Percentiles rank a stretch among this genome's conserved stretches.
Evolutionary conservation across 2,888 invertebrate species (phyloP).

Genomic region (Drosophila anomalata): DNA sequence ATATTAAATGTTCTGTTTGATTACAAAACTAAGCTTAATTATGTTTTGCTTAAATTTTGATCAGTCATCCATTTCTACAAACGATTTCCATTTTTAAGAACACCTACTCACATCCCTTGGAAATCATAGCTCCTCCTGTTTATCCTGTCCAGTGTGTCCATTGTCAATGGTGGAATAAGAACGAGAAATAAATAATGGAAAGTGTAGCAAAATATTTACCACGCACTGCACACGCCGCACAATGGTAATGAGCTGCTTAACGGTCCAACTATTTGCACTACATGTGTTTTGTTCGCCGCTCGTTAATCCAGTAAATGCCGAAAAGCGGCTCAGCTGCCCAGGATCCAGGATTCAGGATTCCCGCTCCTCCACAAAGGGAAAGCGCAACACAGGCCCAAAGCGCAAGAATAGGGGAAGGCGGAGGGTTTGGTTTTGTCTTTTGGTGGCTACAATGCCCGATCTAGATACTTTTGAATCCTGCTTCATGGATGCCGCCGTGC

Average conservation of each 20-base stretch:
- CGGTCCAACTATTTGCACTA: constrained; percentile 45
- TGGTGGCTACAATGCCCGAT: constrained; percentile 41
- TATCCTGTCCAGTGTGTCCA: constrained; percentile 13
- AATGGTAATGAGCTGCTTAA: constrained; percentile 78
- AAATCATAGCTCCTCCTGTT: background rate
- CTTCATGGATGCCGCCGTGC: constrained; percentile 26
- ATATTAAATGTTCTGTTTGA: too few relatives aligned
- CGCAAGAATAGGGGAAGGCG: constrained; percentile 11
- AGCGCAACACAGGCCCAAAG: constrained; percentile 3
- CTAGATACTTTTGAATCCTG: constrained; percentile 44
- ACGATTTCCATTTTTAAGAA: background rate
- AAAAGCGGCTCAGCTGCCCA: constrained; percentile 73
- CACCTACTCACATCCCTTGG: constrained; percentile 2
- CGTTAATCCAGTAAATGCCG: constrained; percentile 79
- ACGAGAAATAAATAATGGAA: constrained; percentile 50
- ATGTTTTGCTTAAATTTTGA: background rate
- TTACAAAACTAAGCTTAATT: too few relatives aligned
- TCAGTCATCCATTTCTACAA: background rate
- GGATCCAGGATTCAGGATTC: constrained; percentile 13
- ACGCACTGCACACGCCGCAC: constrained; percentile 71
- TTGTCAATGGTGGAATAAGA: constrained; percentile 18
- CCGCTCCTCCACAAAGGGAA: constrained; percentile 23
- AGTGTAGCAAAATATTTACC: constrained; percentile 79
- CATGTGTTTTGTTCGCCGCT: constrained; percentile 56
- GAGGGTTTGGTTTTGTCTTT: constrained; percentile 33